A percentile compares a stretch with the other conserved stretches of the same genome.
These are phyloP conservation scores for Tenthredo mesomela DNA, from an alignment of 2,888 invertebrate species.

Conservation along the genomic window DNA sequence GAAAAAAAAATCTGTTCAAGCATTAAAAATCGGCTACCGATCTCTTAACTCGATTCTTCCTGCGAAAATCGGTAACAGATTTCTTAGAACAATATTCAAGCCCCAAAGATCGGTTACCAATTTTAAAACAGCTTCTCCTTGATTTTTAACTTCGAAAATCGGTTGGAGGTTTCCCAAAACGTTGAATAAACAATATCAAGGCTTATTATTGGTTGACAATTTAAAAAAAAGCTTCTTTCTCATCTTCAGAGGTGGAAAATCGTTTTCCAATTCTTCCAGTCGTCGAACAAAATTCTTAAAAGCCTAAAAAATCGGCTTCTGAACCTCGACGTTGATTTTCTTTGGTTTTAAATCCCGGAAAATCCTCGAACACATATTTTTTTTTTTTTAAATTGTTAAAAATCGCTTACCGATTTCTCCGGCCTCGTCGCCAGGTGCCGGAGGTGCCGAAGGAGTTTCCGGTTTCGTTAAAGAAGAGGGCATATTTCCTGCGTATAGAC, in stretches of 20 bases:
- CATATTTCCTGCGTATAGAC: constrained; percentile 68
- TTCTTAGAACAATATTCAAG: too few species aligned
- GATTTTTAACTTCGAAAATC: too few species aligned
- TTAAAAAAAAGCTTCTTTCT: background rate
- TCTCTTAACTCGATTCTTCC: too few species aligned
- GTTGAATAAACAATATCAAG: too few species aligned
- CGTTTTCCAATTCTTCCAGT: too few species aligned
- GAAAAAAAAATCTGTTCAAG: background rate
- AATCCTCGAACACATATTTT: background rate
- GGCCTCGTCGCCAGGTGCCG: constrained; percentile 72
- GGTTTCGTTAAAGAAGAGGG: constrained; percentile 70
- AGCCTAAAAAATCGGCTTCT: background rate
- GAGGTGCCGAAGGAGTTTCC: constrained; percentile 79
- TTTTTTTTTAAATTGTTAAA: background rate
- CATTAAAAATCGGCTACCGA: too few species aligned
- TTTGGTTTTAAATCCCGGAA: background rate
- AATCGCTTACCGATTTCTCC: constrained; percentile 67
- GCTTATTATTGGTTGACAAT: background rate
- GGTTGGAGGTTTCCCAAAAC: background rate
- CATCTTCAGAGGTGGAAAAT: too few species aligned
- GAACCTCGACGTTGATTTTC: background rate
- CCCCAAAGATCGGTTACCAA: too few species aligned
- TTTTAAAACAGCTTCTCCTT: too few species aligned
- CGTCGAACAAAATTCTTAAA: background rate
- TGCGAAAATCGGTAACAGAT: too few species aligned